These are phyloP conservation scores for Gavialis gangeticus DNA, from an alignment of 2,113 vertebrate genomes.

Conservation along the genomic window DNA sequence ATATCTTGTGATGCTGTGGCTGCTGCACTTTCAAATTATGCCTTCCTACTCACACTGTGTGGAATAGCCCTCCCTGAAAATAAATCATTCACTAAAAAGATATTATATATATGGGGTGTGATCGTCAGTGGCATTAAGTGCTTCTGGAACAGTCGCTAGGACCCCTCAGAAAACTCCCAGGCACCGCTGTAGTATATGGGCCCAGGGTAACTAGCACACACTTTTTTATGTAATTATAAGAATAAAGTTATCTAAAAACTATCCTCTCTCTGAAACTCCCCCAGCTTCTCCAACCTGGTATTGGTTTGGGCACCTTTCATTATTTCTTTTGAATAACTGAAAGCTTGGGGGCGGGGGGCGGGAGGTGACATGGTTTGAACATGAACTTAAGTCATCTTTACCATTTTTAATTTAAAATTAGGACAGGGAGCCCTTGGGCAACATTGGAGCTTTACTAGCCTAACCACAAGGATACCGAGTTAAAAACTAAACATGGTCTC, in stretches of 20 bases:
- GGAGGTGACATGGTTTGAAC: not conserved
- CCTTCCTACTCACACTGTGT: not conserved
- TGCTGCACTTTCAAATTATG: not conserved
- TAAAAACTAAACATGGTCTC: not conserved
- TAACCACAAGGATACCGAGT: not conserved
- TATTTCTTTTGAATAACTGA: not conserved
- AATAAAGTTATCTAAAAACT: not conserved
- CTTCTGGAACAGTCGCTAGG: not conserved
- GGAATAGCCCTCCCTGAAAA: not conserved
- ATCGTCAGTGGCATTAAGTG: not conserved
- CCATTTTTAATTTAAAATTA: not conserved
- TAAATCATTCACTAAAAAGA: no score
- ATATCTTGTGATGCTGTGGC: not conserved
- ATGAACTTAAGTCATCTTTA: not conserved
- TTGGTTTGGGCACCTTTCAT: not conserved
- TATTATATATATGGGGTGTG: no score
- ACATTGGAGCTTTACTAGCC: not conserved
- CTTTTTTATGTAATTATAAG: not conserved
- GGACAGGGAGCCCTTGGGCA: not conserved
- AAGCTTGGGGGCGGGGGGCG: not conserved
- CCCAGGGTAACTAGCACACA: not conserved
- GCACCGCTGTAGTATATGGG: not conserved
- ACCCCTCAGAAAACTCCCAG: not conserved
- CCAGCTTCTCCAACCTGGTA: not conserved
- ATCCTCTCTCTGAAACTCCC: slow-evolving; percentile 14